These are phyloP conservation scores for Hypomesus transpacificus DNA, from an alignment of 2,113 vertebrate genomes.

Conservation along the genomic window DNA sequence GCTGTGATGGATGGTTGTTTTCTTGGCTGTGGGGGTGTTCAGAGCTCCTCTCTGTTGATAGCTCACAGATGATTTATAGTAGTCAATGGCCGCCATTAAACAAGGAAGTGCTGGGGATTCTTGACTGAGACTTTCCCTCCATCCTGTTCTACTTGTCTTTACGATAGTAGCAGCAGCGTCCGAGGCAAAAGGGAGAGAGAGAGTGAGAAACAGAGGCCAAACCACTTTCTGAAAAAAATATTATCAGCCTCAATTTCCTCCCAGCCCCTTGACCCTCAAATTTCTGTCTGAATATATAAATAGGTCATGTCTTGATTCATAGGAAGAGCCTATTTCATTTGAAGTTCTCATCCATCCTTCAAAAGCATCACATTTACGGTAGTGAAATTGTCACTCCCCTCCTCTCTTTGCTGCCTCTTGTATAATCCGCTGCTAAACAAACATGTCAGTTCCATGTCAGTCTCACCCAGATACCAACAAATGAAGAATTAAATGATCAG, in stretches of 20 bases:
- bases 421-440: background rate
- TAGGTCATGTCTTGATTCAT: too few relatives aligned
- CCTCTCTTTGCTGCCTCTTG: too few relatives aligned
- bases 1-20: slow-evolving; percentile 37
- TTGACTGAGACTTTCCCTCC: slow-evolving; percentile 9
- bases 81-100: slow-evolving; percentile 9
- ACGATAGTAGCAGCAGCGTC: slow-evolving; percentile 4
- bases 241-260: too few relatives aligned
- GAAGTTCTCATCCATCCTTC: too few relatives aligned
- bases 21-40: slow-evolving; percentile 9
- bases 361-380: too few relatives aligned
- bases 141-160: background rate
- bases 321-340: too few relatives aligned
- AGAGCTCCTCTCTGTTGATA: slow-evolving; percentile 6
- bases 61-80: slow-evolving; percentile 27
- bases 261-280: too few relatives aligned
- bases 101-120: slow-evolving; percentile 15
- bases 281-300: too few relatives aligned
- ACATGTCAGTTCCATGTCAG: background rate
- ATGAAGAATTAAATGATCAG: background rate
- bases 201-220: background rate
- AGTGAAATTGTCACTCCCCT: too few relatives aligned
- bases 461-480: background rate
- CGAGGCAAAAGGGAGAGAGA: background rate
- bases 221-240: too few relatives aligned